phyloP scores from a whole-genome alignment of 2,113 vertebrate genomes.

The Argyrosomus japonicus region DNA sequence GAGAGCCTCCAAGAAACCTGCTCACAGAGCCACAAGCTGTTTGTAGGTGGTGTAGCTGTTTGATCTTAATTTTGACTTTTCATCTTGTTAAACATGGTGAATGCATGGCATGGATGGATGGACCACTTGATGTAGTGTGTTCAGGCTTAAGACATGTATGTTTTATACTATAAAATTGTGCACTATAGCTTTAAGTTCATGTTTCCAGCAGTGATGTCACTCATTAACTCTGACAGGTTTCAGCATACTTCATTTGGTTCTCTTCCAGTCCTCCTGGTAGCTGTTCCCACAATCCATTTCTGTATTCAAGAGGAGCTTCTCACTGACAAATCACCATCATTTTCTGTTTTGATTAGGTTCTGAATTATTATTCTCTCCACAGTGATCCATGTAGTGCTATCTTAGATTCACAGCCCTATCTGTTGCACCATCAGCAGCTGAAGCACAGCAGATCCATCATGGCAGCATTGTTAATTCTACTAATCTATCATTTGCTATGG shows the following conservation, averaged over 20 bases:
- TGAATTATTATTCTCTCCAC: conserved; percentile 60
- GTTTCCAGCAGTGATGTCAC: neutral
- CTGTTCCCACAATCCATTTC: neutral
- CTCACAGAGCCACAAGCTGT: no score
- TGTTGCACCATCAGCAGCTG: conserved; percentile 61
- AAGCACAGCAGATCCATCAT: conserved; percentile 66
- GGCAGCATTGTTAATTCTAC: conserved; percentile 57
- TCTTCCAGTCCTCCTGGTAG: neutral
- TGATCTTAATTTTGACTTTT: neutral
- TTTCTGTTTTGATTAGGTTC: conserved; percentile 49
- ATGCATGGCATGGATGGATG: neutral
- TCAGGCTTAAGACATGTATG: neutral
- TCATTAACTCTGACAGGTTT: neutral
- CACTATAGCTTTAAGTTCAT: neutral
- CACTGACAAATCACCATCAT: conserved; percentile 42
- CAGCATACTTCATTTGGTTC: conserved; percentile 19
- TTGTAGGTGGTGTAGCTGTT: no score
- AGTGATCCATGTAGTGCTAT: conserved; percentile 65
- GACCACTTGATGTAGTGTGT: neutral
- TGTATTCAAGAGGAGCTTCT: conserved; percentile 18
- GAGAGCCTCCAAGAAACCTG: no score
- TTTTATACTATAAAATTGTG: neutral
- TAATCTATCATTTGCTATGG: conserved; percentile 69
- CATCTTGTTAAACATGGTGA: neutral
- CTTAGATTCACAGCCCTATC: conserved; percentile 66